Percentiles rank a stretch among this genome's conserved stretches.
Evolutionary conservation across 2,113 vertebrate genomes (phyloP).

Genomic region (Notarius quadriscutis): DNA sequence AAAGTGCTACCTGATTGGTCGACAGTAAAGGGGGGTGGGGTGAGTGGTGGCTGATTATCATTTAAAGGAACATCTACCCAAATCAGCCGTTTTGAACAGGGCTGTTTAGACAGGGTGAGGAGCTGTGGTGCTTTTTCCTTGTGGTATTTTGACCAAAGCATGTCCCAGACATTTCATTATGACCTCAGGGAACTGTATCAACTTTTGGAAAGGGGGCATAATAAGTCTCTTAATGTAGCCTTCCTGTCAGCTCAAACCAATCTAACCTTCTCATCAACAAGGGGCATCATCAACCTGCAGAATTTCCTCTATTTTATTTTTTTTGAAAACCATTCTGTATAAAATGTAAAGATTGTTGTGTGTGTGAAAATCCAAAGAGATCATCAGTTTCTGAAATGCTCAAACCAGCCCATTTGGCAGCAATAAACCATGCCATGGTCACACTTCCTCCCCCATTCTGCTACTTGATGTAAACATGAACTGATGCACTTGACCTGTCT

Average conservation of each 20-base stretch:
- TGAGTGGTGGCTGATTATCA: too few relatives aligned
- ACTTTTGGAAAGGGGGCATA: too few relatives aligned
- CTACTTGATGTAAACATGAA: not conserved
- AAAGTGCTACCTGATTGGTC: too few relatives aligned
- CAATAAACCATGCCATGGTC: not conserved
- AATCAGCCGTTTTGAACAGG: too few relatives aligned
- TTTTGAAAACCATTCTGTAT: not conserved
- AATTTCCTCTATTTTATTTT: not conserved
- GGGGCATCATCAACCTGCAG: not conserved
- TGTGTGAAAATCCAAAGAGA: not conserved
- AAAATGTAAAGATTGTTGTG: not conserved
- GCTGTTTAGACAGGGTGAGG: too few relatives aligned
- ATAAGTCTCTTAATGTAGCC: not conserved
- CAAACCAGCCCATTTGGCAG: too few relatives aligned
- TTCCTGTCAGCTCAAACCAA: not conserved
- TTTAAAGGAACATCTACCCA: too few relatives aligned
- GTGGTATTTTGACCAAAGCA: too few relatives aligned
- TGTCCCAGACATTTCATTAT: too few relatives aligned
- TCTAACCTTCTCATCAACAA: not conserved
- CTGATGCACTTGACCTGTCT: not conserved
- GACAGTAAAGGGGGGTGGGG: too few relatives aligned
- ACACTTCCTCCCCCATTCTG: not conserved
- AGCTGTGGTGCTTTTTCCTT: too few relatives aligned
- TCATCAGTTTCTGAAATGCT: not conserved
- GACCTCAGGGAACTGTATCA: too few relatives aligned